Evolutionary conservation across 2,888 invertebrate genomes (phyloP).

Genomic region (Caenorhabditis sp.): DNA sequence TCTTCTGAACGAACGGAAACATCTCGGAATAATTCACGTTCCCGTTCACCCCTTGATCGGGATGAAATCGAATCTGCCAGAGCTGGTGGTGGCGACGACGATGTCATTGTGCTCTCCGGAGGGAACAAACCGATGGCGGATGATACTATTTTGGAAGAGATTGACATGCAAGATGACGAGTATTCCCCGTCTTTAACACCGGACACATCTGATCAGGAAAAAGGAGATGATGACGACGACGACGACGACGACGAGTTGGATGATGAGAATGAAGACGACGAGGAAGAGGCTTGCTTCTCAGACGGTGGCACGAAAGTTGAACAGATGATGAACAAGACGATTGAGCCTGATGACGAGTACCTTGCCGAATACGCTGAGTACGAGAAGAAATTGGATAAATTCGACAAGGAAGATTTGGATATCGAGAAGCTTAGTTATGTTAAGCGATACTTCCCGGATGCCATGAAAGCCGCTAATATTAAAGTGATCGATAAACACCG

Average conservation of each 20-base stretch:
- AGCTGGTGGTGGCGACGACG: not conserved
- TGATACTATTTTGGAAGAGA: constrained; percentile 14
- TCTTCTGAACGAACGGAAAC: not conserved
- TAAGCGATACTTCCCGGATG: constrained; percentile 10
- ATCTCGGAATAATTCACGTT: not conserved
- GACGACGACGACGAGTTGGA: constrained; percentile 3
- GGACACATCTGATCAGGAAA: too few relatives aligned
- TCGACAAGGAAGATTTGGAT: constrained; percentile 5
- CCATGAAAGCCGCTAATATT: constrained; percentile 9
- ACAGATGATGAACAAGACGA: too few relatives aligned
- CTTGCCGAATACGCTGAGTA: not conserved
- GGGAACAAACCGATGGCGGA: constrained; percentile 1
- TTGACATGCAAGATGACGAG: not conserved
- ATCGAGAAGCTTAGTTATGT: constrained; percentile 14
- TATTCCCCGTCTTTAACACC: not conserved
- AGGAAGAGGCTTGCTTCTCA: too few relatives aligned
- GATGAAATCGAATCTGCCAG: not conserved
- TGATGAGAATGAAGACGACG: not conserved
- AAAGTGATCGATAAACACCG: too few relatives aligned
- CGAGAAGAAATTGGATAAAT: not conserved
- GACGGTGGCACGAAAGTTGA: too few relatives aligned
- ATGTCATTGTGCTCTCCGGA: not conserved
- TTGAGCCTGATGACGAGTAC: constrained; percentile 15
- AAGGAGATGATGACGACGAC: too few relatives aligned
- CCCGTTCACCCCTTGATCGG: not conserved